These are phyloP conservation scores for Microctonus brassicae DNA, from an alignment of 2,888 invertebrate species.

Conservation along the genomic window DNA sequence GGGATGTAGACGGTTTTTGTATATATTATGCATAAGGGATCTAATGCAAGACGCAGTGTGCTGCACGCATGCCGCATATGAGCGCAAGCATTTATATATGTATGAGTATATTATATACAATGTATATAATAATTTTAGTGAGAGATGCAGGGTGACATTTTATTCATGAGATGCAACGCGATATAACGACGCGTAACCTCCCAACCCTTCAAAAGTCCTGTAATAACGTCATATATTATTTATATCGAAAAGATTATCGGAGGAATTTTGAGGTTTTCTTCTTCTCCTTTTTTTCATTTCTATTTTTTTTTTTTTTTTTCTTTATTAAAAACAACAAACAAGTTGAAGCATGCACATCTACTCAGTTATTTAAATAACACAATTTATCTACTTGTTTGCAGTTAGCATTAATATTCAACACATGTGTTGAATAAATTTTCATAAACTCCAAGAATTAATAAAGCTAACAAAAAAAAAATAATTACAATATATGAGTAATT, in stretches of 20 bases:
- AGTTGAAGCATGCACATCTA: background rate
- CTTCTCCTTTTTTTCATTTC: no score
- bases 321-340: background rate
- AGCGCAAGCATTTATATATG: conserved; percentile 9
- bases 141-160: conserved; percentile 37
- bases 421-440: background rate
- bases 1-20: background rate
- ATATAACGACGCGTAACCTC: background rate
- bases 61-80: conserved; percentile 30
- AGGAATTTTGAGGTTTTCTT: background rate
- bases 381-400: background rate
- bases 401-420: background rate
- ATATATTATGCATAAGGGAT: conserved; percentile 31
- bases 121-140: background rate
- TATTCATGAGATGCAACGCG: conserved; percentile 44
- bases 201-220: conserved; percentile 7
- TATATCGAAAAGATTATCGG: conserved; percentile 35
- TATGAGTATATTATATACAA: conserved; percentile 28
- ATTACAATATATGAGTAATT: no score
- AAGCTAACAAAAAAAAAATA: background rate
- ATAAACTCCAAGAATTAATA: background rate
- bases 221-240: conserved; percentile 45
- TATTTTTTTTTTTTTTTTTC: no score
- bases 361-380: background rate
- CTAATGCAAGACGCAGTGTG: conserved; percentile 29